Base-by-base conservation (phyloP, 2,113 vertebrate genomes). In the Hippocampus mohnikei region DNA sequence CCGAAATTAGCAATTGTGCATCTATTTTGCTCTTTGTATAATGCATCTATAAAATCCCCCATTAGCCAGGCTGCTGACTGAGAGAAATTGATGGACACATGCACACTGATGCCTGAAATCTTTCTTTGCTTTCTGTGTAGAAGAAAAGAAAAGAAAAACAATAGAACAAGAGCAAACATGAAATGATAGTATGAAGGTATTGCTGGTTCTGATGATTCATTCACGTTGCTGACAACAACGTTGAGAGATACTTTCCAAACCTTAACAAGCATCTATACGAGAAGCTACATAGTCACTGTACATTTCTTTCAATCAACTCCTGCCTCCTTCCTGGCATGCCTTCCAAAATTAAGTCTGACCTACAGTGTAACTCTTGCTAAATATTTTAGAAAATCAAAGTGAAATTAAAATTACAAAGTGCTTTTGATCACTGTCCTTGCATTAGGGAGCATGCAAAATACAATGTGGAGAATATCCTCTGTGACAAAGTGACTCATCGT, bases 141-240 rank as follows among this genome's bases (percentile, higher is more conserved):
- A 53, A 53, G 20, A 53, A 53, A 20, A 61, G 8, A 62, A 81
- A 84, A 81, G 70, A 79, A 84, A 75, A 82, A 76, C 65, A 74
- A 72, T 70, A 84, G 81, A 79, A 80, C 58, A 78, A 73, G 29
- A 69, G 48, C 61, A 83, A 73, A 74, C 4, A 15, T 66, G 52
- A 72, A 63, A 79, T 77, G 7, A 0, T 40, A 53, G 53, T 69
- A 71, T 76, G 70, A 64, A n/a, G 66, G 58, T 1, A 10, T 12
- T 66, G 23, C 10, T 23, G 46, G 67, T 20, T 66, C 21, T 25
- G 46, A 69, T 72, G 46, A 69, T 72, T 74, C 67, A 77, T 56
- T 77, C 27, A 3, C 33, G 1, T 37, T 37, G 33, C 33, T 37
- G 33, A 37, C 5, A 37, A 37, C 33, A 37, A 37, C 46, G 50